Evolutionary conservation across 2,797 vertebrate species (phyloP).

Genomic region (Acridotheres tristis): DNA sequence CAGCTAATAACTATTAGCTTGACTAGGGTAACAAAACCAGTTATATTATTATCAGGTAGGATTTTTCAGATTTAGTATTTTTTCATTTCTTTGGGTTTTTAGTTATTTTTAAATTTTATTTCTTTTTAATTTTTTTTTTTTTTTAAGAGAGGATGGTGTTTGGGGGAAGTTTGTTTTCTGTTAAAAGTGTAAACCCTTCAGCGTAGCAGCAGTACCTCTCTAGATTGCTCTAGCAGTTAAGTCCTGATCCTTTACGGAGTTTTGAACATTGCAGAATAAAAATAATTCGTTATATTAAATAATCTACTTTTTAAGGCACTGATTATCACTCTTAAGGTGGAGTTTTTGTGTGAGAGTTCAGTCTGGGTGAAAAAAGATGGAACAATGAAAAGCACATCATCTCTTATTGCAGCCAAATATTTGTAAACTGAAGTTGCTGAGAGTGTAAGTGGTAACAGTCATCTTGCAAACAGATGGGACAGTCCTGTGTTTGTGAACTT

Average conservation of each 20-base stretch:
- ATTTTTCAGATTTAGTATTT: not conserved
- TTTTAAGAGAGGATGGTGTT: not conserved
- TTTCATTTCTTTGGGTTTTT: accelerated
- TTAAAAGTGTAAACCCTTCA: not conserved
- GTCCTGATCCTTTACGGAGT: not conserved
- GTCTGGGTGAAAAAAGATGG: not conserved
- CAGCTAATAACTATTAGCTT: not conserved
- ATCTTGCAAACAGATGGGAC: slow-evolving; percentile 64
- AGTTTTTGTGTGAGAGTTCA: slow-evolving; percentile 8
- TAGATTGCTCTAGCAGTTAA: not conserved
- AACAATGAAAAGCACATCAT: slow-evolving; percentile 9
- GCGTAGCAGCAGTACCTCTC: not conserved
- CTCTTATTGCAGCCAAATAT: slow-evolving; percentile 29
- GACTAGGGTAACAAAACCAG: not conserved
- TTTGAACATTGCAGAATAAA: not conserved
- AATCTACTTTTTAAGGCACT: not conserved
- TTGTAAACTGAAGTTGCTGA: slow-evolving; percentile 46
- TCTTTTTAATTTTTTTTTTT: too few species aligned
- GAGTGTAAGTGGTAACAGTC: not conserved
- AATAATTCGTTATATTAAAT: not conserved
- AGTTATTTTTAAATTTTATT: too few species aligned
- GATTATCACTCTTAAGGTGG: not conserved
- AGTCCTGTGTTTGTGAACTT: slow-evolving; percentile 42
- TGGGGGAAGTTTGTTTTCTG: not conserved
- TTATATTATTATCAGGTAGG: not conserved